Evolutionary conservation across 2,888 invertebrate species (phyloP), one percentile per base, ranked within the genome.

Genomic region (Sesia bembeciformis): DNA sequence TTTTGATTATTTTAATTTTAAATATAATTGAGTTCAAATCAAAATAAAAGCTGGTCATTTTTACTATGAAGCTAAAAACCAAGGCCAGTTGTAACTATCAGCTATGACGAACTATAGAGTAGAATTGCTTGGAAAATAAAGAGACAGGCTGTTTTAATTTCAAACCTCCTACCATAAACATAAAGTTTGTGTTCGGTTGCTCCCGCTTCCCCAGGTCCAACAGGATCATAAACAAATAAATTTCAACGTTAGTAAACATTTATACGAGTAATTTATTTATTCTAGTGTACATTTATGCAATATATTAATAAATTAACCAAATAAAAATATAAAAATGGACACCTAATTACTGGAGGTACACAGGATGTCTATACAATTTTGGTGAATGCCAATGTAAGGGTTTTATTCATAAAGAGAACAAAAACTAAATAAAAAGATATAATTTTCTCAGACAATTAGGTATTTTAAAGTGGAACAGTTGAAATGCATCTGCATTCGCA

Each of bases 111-210:
- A 53, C 23, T 46, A 46, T 46, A 46, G 5, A 50, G 50, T 23
- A 50, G 50, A 50, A 50, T 50, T 7, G 39, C 40, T 23, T 40
- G 40, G 40, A 52, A 40, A 52, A 39, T 39, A 74, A 62, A 76
- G 65, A 66, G 58, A 60, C 58, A 65, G 65, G 67, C 62, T 60
- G 59, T 71, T 60, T 66, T 70, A 78, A 77, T 76, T 66, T 70
- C 70, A 84, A 85, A 81, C 78, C 74, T 86, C 89, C 84, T 90
- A 90, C 90, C 90, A 89, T 87, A 76, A 78, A 83, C 65, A 78
- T 66, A 74, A 82, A 74, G 76, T 80, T 84, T 72, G 81, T 68
- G 81, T 82, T 85, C 74, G 70, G 83, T 82, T 87, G 90, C 78
- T 90, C 90, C 81, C 88, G 81, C 90, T 90, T 74, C 70, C 67